Evolutionary conservation across 2,888 invertebrate genomes (phyloP).

Genomic region (Coronaproctus castanopsis): DNA sequence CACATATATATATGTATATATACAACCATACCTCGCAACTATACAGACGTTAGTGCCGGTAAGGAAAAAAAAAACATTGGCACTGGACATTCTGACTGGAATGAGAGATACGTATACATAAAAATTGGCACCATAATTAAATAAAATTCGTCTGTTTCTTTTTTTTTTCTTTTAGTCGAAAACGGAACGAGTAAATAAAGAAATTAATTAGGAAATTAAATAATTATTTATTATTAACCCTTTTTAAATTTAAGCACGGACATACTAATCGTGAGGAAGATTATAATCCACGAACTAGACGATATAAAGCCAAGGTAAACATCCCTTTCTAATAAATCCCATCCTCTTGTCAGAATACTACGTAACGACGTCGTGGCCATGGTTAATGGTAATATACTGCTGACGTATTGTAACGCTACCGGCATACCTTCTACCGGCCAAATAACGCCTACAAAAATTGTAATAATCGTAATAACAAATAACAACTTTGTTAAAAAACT

Average conservation of each 20-base stretch:
- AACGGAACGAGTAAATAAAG: neutral
- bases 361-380: conserved; percentile 79
- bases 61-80: neutral
- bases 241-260: conserved; percentile 60
- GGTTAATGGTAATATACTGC: conserved; percentile 65
- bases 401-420: conserved; percentile 55
- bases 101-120: neutral
- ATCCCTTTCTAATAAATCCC: conserved; percentile 56
- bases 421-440: conserved; percentile 97
- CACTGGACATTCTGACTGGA: neutral
- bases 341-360: conserved; percentile 69
- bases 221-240: conserved; percentile 32
- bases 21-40: too few relatives aligned
- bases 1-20: too few relatives aligned
- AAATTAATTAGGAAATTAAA: neutral
- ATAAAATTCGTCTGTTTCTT: neutral
- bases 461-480: too few relatives aligned
- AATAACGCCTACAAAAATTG: conserved; percentile 52
- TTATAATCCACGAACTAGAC: conserved; percentile 63
- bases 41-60: neutral
- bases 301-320: conserved; percentile 77
- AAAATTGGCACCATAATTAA: neutral
- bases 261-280: conserved; percentile 60
- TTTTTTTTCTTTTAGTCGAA: neutral
- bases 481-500: too few relatives aligned